These are phyloP conservation scores for Pseudomyrmex flavicornis DNA, from an alignment of 1,140 invertebrate species.

Conservation along the genomic window DNA sequence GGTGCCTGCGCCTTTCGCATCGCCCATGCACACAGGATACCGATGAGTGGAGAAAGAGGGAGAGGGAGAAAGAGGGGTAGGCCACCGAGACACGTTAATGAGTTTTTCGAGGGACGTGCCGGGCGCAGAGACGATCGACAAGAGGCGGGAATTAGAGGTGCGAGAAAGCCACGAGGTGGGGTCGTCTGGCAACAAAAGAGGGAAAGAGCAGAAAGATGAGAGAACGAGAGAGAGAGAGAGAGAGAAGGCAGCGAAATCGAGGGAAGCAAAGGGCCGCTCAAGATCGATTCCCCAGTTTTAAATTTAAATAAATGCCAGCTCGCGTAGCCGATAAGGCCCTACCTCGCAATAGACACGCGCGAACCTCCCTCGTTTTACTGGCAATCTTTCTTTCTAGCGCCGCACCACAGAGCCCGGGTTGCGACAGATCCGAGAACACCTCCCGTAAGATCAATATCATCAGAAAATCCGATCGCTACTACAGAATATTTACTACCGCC, in stretches of 20 bases:
- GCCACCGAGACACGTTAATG: constrained; percentile 82
- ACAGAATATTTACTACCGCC: constrained; percentile 34
- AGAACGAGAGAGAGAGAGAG: constrained; percentile 26
- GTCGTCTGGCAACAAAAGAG: constrained; percentile 61
- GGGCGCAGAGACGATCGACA: constrained; percentile 79
- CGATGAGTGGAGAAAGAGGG: not conserved
- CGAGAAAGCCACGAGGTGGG: constrained; percentile 60
- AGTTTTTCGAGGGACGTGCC: constrained; percentile 82
- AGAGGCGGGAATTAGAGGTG: constrained; percentile 79
- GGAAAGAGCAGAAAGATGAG: constrained; percentile 20
- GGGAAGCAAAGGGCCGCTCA: constrained; percentile 63
- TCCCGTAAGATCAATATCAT: constrained; percentile 65
- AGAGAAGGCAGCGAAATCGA: constrained; percentile 70
- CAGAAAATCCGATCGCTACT: constrained; percentile 69
- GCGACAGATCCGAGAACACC: constrained; percentile 54
- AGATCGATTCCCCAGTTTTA: constrained; percentile 82
- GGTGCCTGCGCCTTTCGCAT: constrained; percentile 27
- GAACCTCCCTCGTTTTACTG: constrained; percentile 43
- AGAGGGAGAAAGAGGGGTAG: constrained; percentile 17
- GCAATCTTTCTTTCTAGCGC: constrained; percentile 70
- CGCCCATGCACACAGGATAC: constrained; percentile 31
- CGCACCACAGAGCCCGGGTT: constrained; percentile 26
- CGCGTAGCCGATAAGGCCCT: constrained; percentile 78
- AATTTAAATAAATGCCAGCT: constrained; percentile 84
- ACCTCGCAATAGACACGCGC: constrained; percentile 64